A percentile compares a stretch with the other conserved stretches of the same genome.
Conservation (phyloP, 2,888 invertebrate genomes). For the Euzetes globulus region DNA sequence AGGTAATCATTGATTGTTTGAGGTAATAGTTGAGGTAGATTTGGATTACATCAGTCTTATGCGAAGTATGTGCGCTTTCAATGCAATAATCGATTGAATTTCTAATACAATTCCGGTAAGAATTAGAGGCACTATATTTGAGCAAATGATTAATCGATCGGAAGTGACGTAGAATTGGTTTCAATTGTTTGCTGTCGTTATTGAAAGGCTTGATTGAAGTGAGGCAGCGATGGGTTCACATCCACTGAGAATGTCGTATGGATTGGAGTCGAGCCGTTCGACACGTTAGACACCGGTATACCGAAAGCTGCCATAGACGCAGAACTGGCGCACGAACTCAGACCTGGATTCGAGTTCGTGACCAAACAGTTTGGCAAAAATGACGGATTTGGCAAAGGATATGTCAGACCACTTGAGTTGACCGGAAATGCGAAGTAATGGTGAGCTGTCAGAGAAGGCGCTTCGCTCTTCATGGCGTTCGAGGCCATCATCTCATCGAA, state of each 20-base stretch:
- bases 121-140: conserved; percentile 23
- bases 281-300: conserved; percentile 23
- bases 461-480: not conserved
- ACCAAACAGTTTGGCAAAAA: conserved; percentile 22
- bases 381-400: conserved; percentile 1
- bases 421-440: conserved; percentile 25
- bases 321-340: conserved; percentile 17
- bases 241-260: conserved; percentile 21
- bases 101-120: not conserved
- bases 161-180: not conserved
- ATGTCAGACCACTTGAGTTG: conserved; percentile 1
- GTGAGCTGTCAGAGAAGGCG: not conserved
- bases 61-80: conserved; percentile 15
- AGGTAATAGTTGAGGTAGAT: not conserved
- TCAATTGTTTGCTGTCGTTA: conserved; percentile 26
- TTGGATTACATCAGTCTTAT: not conserved
- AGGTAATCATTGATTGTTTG: not conserved
- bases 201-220: conserved; percentile 42
- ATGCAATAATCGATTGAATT: not conserved
- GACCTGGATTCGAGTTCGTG: not conserved
- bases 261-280: not conserved
- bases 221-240: conserved; percentile 40
- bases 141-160: not conserved
- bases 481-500: conserved; percentile 19
- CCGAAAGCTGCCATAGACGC: conserved; percentile 20